Base-by-base conservation (phyloP, 2,888 invertebrate genomes). In the Platypus cylindrus region DNA sequence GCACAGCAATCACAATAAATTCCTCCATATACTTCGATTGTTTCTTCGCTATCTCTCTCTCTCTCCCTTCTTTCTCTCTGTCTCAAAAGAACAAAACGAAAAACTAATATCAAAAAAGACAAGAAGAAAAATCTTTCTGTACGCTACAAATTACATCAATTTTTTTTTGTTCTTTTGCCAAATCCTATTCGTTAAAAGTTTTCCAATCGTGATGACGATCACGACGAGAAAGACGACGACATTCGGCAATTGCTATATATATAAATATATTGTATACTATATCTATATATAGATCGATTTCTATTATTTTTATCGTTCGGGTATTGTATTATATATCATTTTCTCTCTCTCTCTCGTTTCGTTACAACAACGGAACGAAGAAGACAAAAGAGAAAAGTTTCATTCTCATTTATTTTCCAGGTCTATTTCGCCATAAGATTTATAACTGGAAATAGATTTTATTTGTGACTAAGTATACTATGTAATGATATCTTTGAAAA, bases 111-210 rank as follows among this genome's bases (percentile, higher is more conserved):
- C 34, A 38, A 33, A 38, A 34, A 27, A 38, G 38, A 38, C 38
- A 29, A 38, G 32, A 27, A 33, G 37, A 37, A 34, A 33, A n/a
- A n/a, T n/a, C n/a, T n/a, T n/a, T 31, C 31, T 34, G 25, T 30
- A 32, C 33, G 41, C 37, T 41, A 41, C 41, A 41, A 41, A 41
- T 41, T 32, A 41, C 38, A 36, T 41, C 41, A 41, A 38, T 48
- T 50, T 45, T 44, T 43, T n/a, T n/a, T n/a, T n/a, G n/a, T n/a
- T n/a, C n/a, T n/a, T n/a, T n/a, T n/a, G n/a, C 44, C 39, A 43
- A 47, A 48, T 48, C 47, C 49, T 47, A 48, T 51, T 51, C 48
- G 48, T 51, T 52, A 49, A 51, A 53, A 52, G 49, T 50, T 52
- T 50, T 46, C 45, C 48, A 51, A 49, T 41, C 41, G 37, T 48